A percentile compares a stretch with the other conserved stretches of the same genome.
These are phyloP conservation scores for Cinclus mexicanus DNA, from an alignment of 2,113 vertebrate genomes.

Conservation along the genomic window DNA sequence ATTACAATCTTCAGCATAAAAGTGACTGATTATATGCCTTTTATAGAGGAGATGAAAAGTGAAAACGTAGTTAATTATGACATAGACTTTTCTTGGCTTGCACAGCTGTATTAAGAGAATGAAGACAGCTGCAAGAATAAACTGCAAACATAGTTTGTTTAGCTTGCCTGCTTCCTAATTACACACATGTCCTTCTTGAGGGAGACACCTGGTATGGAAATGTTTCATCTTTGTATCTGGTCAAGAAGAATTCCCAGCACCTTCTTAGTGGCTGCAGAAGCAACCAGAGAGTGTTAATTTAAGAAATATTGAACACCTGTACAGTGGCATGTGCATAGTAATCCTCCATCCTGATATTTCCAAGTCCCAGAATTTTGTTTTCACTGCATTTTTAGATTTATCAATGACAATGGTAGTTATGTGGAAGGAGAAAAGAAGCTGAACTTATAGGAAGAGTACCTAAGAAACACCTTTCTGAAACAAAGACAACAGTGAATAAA, in stretches of 20 bases:
- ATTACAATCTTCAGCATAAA: background rate
- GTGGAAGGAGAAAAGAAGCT: background rate
- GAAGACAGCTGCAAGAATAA: conserved; percentile 22
- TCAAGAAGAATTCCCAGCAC: background rate
- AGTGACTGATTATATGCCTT: background rate
- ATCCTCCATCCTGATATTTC: background rate
- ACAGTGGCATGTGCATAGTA: background rate
- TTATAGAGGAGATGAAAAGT: background rate
- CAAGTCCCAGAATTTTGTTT: background rate
- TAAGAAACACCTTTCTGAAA: background rate
- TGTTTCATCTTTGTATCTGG: background rate
- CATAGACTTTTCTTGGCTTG: background rate
- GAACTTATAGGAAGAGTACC: background rate
- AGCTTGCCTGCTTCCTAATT: background rate
- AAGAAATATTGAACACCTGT: background rate
- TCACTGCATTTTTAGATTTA: background rate
- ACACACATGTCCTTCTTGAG: background rate
- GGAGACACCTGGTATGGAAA: background rate
- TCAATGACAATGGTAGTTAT: background rate
- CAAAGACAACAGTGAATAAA: background rate
- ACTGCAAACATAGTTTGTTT: conserved; percentile 7
- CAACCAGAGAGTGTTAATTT: background rate
- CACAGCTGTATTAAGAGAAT: conserved; percentile 10
- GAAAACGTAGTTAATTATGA: background rate
- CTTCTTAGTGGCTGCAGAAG: background rate